Base-by-base conservation (phyloP, 2,797 vertebrate species). In the Mallotus villosus region DNA sequence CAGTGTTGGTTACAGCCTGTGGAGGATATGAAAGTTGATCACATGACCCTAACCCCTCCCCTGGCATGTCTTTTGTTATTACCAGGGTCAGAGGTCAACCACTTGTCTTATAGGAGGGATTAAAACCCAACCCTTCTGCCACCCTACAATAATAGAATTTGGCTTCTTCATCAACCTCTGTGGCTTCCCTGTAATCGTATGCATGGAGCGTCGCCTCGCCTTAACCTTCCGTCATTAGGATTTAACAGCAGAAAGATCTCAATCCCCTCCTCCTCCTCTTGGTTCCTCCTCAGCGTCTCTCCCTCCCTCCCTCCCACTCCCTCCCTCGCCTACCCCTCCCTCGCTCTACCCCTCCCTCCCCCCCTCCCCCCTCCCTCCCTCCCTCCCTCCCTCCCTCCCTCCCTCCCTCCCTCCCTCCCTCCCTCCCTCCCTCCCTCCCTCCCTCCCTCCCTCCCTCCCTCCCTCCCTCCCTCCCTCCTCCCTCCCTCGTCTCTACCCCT, bases 191-290 rank as follows among this genome's bases (percentile, higher is more conserved):
- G 21, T 72, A 65, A 67, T 70, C 46, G 64, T 60, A 59, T 49
- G 8, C 55, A 12, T 22, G 16, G 17, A 65, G 25, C 32, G 27
- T 68, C n/a, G 19, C 16, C n/a, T 53, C 67, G 46, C n/a, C 34
- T 3, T 74, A 29, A 55, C 21, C 29, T 63, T 61, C 41, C 53
- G 62, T 71, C 71, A 53, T 73, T 70, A 67, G 27, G 78, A 81
- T 82, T 79, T 41, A 73, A 61, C 63, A 72, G 67, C 69, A 68
- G 66, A 55, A 58, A 57, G 32, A 34, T 34, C 41, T 82, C 57
- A 72, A 70, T 77, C 71, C 68, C 81, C 63, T 2, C 3, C 68
- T 74, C 74, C 4, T 14, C 41, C 37, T 22, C 19, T 21, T 46
- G 12, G 3, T 17, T 22, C 16, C 49, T 25, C 49, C 19, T 24